phyloP scores from a whole-genome alignment of 1,140 invertebrate genomes.

The Pararge aegeria region DNA sequence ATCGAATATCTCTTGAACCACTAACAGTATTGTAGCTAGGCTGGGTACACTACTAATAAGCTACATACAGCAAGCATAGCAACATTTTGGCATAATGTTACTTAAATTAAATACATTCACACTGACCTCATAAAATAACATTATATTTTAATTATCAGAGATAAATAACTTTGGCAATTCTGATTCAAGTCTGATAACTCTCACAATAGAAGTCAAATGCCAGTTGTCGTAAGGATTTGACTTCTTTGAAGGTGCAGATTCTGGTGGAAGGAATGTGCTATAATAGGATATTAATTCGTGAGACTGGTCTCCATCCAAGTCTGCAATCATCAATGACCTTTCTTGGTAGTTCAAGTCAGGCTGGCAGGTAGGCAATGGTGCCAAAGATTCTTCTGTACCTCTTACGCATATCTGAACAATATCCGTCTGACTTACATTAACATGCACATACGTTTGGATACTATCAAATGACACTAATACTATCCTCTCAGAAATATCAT shows the following conservation, averaged over 20 bases:
- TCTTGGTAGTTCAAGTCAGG: conserved; percentile 86
- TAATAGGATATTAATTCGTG: conserved; percentile 88
- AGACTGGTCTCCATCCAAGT: conserved; percentile 86
- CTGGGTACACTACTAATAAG: conserved; percentile 10
- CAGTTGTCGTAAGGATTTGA: conserved; percentile 75
- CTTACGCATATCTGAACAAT: conserved; percentile 85
- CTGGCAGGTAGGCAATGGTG: conserved; percentile 82
- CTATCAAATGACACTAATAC: conserved; percentile 88
- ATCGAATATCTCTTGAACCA: too few species aligned
- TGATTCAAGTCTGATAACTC: conserved; percentile 83
- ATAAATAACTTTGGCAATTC: conserved; percentile 84
- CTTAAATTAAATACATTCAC: conserved; percentile 8
- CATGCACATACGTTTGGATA: conserved; percentile 83
- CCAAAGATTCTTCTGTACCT: conserved; percentile 50
- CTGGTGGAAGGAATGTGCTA: conserved; percentile 81
- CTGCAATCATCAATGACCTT: conserved; percentile 84
- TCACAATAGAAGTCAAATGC: conserved; percentile 82
- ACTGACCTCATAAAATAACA: too few species aligned
- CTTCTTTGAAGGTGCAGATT: conserved; percentile 65
- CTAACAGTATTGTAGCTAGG: too few species aligned
- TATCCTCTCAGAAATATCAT: conserved; percentile 85
- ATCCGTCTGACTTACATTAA: conserved; percentile 87
- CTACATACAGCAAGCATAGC: conserved; percentile 49
- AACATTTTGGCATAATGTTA: conserved; percentile 34
- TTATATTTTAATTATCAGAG: conserved; percentile 42